Evolutionary conservation across 1,140 invertebrate genomes (phyloP).

Genomic region (Agraylea sexmaculata): DNA sequence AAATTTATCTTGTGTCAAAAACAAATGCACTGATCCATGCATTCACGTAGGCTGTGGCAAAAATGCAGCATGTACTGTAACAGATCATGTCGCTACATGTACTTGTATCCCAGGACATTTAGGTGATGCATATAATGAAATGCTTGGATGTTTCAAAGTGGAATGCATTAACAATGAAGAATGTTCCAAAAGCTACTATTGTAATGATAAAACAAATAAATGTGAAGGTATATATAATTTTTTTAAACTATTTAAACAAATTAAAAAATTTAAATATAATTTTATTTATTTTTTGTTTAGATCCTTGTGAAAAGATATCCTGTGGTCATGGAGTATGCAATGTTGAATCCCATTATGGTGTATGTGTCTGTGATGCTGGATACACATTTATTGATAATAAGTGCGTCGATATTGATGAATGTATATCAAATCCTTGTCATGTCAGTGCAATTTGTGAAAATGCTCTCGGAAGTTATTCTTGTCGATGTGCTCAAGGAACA

Average conservation of each 20-base stretch:
- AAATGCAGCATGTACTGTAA: conserved; percentile 58
- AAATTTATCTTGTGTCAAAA: conserved; percentile 55
- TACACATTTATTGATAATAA: conserved; percentile 52
- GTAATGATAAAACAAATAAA: conserved; percentile 60
- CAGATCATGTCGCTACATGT: conserved; percentile 57
- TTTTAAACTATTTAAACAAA: conserved; percentile 12
- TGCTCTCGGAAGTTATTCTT: conserved; percentile 60
- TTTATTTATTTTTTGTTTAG: conserved; percentile 31
- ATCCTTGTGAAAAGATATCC: conserved; percentile 60
- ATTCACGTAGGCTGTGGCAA: conserved; percentile 51
- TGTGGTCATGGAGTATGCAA: conserved; percentile 65
- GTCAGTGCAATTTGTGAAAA: conserved; percentile 65
- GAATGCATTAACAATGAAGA: conserved; percentile 68
- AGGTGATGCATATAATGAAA: conserved; percentile 62
- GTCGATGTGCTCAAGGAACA: conserved; percentile 64
- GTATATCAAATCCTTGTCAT: conserved; percentile 62
- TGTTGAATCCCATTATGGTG: conserved; percentile 52
- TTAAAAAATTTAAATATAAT: conserved; percentile 7
- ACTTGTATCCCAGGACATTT: conserved; percentile 65
- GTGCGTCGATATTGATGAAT: conserved; percentile 77
- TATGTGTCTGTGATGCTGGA: conserved; percentile 65
- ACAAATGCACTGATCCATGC: conserved; percentile 69
- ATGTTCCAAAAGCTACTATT: conserved; percentile 61
- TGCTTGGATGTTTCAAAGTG: conserved; percentile 68
- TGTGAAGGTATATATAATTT: conserved; percentile 49